These are phyloP conservation scores for Lycaena phlaeas DNA, from an alignment of 2,888 invertebrate genomes.

Conservation along the genomic window DNA sequence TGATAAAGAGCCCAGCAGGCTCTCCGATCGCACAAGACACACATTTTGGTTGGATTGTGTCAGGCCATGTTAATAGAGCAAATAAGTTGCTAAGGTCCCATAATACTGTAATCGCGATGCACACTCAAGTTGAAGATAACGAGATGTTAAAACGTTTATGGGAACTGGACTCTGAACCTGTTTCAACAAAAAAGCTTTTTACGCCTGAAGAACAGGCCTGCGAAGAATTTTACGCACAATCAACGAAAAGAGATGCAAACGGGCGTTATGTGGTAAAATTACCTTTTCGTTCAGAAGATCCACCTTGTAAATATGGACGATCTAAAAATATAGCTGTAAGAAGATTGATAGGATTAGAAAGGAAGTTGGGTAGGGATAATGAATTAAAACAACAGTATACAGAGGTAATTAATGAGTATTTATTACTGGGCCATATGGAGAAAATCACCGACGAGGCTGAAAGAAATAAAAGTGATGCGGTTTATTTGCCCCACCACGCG, in stretches of 20 bases:
- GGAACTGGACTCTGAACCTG: not conserved
- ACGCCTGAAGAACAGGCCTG: not conserved
- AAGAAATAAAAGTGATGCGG: slow-evolving; percentile 1
- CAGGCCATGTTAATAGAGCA: no score
- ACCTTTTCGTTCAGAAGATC: not conserved
- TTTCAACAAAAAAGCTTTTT: not conserved
- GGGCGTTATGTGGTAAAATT: not conserved
- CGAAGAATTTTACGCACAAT: not conserved
- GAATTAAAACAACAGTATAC: slow-evolving; percentile 9
- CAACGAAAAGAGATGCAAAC: not conserved
- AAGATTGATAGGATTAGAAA: slow-evolving; percentile 7
- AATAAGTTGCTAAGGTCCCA: no score
- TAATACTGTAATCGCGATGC: no score
- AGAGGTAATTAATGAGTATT: not conserved
- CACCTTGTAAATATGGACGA: slow-evolving; percentile 1
- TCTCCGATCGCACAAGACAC: not conserved
- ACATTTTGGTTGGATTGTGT: not conserved
- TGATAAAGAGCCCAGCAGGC: not conserved
- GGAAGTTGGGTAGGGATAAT: slow-evolving; percentile 3
- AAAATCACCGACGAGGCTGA: not conserved
- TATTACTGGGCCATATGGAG: not conserved
- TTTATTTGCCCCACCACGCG: slow-evolving; percentile 3
- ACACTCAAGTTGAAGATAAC: not conserved
- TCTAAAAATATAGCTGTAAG: slow-evolving; percentile 6
- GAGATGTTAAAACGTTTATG: not conserved